Base-by-base conservation (phyloP, 2,888 invertebrate species). In the Leptopilina syphax region DNA sequence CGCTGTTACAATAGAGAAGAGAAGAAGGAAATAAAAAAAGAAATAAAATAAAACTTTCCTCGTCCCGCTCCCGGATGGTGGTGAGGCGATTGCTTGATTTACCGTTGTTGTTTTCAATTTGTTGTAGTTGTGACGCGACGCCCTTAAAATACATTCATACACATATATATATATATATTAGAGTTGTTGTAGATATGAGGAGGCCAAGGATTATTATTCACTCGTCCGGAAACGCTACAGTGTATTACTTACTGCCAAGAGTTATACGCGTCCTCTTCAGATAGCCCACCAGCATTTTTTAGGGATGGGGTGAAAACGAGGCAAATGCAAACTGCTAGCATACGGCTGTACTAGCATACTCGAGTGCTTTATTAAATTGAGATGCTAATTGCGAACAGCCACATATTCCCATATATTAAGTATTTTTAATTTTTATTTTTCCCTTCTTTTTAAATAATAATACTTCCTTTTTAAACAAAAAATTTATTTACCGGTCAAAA, bases 201-300 rank as follows among this genome's bases (percentile, higher is more conserved):
- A 80, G 78, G 78, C 80, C 81, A 80, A 81, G 85, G 81, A 87
- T 90, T 86, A 89, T 91, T 91, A 90, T 90, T 89, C 91, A 85
- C 86, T 90, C 91, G 88, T 86, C 86, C 87, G 90, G 90, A 92
- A 91, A 90, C 87, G 90, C 89, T 88, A 90, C 90, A 89, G 88
- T 89, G 86, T 91, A 88, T 90, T 91, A 87, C 88, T 88, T 85
- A 81, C 83, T 85, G 80, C 84, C 83, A 83, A 79, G 80, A 85
- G 87, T 50, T 80, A 18, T 18, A 83, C 81, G 78, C 82, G 83
- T 85, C 85, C 87, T 87, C 85, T 85, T 88, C 85, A 85, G 78
- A 57, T 50, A 50, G 79, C 78, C 68, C 83, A 80, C 54, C 44
- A 27, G 50, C 65, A 50, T 67, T 67, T 67, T 10, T 8, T 3